These are phyloP conservation scores for Xenopus laevis DNA, from an alignment of 2,113 vertebrate genomes.

Conservation along the genomic window DNA sequence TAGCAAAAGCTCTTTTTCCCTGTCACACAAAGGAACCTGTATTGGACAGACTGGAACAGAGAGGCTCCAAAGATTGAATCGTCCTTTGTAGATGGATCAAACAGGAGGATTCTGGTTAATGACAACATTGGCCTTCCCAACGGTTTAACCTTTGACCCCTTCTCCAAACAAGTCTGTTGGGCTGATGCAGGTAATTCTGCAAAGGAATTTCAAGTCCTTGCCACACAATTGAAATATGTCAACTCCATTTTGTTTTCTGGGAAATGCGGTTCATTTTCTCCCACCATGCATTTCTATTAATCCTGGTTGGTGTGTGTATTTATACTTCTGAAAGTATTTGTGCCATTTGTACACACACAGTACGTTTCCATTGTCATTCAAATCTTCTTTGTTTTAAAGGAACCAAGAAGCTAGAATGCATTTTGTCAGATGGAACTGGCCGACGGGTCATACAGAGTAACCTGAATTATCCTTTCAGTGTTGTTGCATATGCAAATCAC, in stretches of 20 bases:
- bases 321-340: too few species aligned
- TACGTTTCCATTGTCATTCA: too few species aligned
- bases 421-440: constrained; percentile 73
- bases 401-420: constrained; percentile 89
- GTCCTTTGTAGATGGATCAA: constrained; percentile 75
- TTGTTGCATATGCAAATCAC: constrained; percentile 79
- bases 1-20: background rate
- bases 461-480: constrained; percentile 93
- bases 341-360: too few species aligned
- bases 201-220: too few species aligned
- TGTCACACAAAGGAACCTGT: constrained; percentile 75
- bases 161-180: constrained; percentile 85
- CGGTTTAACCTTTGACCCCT: constrained; percentile 81
- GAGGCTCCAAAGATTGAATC: constrained; percentile 95
- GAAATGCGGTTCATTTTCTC: too few species aligned
- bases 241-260: too few species aligned
- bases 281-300: too few species aligned
- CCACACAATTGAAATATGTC: too few species aligned
- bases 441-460: constrained; percentile 72
- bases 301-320: too few species aligned
- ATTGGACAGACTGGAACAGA: constrained; percentile 97
- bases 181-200: constrained; percentile 83
- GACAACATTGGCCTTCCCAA: constrained; percentile 88
- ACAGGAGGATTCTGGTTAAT: constrained; percentile 82
- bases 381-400: constrained; percentile 61